phyloP scores from a whole-genome alignment of 2,888 invertebrate species.

The Clivina fossor region DNA sequence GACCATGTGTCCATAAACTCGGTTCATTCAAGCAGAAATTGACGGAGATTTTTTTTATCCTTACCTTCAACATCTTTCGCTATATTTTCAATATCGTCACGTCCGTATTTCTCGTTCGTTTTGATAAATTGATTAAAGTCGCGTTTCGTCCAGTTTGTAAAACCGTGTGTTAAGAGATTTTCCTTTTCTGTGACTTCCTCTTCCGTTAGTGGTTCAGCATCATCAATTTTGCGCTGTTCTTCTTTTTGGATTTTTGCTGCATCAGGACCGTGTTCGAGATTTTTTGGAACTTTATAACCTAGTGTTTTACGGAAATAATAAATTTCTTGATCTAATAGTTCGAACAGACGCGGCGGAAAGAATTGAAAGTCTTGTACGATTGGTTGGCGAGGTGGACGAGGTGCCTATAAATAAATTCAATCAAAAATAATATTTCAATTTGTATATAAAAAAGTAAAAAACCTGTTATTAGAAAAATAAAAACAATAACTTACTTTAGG shows the following conservation, averaged over 20 bases:
- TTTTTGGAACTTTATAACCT: constrained; percentile 92
- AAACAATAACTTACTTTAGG: constrained; percentile 73
- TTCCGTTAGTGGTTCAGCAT: constrained; percentile 86
- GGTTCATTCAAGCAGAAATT: too few relatives aligned
- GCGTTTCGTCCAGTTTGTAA: constrained; percentile 96
- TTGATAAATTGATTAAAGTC: constrained; percentile 99
- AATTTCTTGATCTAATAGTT: constrained; percentile 96
- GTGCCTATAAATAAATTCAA: constrained; percentile 74
- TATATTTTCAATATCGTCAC: constrained; percentile 97
- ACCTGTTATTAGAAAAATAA: not conserved
- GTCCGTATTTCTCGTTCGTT: constrained; percentile 96
- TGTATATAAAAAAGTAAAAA: too few relatives aligned
- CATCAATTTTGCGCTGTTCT: constrained; percentile 96
- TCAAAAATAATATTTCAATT: too few relatives aligned
- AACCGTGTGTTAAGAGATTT: constrained; percentile 88
- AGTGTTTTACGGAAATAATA: constrained; percentile 94
- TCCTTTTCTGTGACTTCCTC: constrained; percentile 93
- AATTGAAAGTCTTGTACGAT: constrained; percentile 99
- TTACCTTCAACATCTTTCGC: constrained; percentile 96
- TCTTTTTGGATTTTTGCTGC: constrained; percentile 91
- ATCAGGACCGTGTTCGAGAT: constrained; percentile 90
- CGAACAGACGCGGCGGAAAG: constrained; percentile 95
- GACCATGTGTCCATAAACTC: too few relatives aligned
- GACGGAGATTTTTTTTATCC: too few relatives aligned
- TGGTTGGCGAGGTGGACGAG: constrained; percentile 97